Conservation (phyloP, 2,888 invertebrate species). For the Colletes collaris region DNA sequence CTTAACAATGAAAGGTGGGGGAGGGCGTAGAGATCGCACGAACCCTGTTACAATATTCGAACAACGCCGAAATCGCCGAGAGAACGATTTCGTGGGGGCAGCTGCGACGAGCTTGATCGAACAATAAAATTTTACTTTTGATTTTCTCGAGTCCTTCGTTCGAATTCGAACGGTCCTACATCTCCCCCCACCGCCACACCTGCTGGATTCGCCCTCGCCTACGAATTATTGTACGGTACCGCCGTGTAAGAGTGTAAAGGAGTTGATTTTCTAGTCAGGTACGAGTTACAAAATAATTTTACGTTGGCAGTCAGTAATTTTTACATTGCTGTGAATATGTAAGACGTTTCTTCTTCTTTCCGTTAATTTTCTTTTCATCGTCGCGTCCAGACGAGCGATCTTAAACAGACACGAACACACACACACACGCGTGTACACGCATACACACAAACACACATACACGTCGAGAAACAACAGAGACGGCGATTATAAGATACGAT, state of each 20-base stretch:
- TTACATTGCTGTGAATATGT: slow-evolving; percentile 59
- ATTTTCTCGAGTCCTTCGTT: not conserved
- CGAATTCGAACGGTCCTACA: not conserved
- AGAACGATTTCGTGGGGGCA: not conserved
- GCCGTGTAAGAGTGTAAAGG: slow-evolving; percentile 50
- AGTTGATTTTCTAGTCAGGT: slow-evolving; percentile 75
- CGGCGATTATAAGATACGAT: slow-evolving; percentile 52
- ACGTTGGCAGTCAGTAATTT: slow-evolving; percentile 52
- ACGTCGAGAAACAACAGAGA: slow-evolving; percentile 35
- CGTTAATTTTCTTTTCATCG: not conserved
- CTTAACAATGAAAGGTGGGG: not conserved
- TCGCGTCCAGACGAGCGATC: slow-evolving; percentile 14
- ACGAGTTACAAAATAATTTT: slow-evolving; percentile 58
- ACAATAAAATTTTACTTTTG: too few relatives aligned
- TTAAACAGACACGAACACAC: not conserved
- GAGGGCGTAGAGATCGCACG: not conserved
- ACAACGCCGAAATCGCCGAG: not conserved
- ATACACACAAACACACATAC: slow-evolving; percentile 1
- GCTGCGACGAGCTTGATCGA: too few relatives aligned
- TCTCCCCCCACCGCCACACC: not conserved
- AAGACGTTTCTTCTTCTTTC: slow-evolving; percentile 11
- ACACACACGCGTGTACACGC: slow-evolving; percentile 2
- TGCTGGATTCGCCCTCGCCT: slow-evolving; percentile 50
- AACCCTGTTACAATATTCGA: not conserved
- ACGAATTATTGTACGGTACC: slow-evolving; percentile 68